These are phyloP conservation scores for Zhengitettix transpicula DNA, from an alignment of 2,888 invertebrate genomes.

Conservation along the genomic window DNA sequence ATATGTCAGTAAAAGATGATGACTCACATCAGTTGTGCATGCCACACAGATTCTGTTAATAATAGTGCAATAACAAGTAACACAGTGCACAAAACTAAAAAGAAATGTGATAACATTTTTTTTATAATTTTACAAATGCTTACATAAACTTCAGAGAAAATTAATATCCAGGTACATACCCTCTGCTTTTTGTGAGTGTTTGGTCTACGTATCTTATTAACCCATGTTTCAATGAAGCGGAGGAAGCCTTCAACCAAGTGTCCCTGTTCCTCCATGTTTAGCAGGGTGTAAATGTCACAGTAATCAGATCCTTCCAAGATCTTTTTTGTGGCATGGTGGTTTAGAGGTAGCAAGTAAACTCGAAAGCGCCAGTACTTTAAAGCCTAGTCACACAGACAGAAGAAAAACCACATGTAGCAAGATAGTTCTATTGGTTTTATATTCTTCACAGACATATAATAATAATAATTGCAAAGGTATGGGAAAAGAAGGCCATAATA, in stretches of 20 bases:
- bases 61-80: too few species aligned
- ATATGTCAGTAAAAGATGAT: too few species aligned
- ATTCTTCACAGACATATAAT: background rate
- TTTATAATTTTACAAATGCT: too few species aligned
- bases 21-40: too few species aligned
- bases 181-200: slow-evolving; percentile 49
- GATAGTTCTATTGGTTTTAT: background rate
- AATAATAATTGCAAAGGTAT: too few species aligned
- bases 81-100: too few species aligned
- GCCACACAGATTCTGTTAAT: too few species aligned
- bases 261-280: slow-evolving; percentile 38
- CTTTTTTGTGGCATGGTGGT: slow-evolving; percentile 55
- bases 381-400: slow-evolving; percentile 30
- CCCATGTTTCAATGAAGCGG: slow-evolving; percentile 66
- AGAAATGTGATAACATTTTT: too few species aligned
- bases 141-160: too few species aligned
- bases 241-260: slow-evolving; percentile 53
- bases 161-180: slow-evolving; percentile 37
- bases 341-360: slow-evolving; percentile 70
- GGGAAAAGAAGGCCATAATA: too few species aligned
- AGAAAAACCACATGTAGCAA: background rate
- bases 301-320: slow-evolving; percentile 54
- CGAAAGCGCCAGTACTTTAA: slow-evolving; percentile 85
- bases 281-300: slow-evolving; percentile 72
- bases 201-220: slow-evolving; percentile 77